Conservation (phyloP, 2,113 vertebrate genomes). For the Antennarius striatus region DNA sequence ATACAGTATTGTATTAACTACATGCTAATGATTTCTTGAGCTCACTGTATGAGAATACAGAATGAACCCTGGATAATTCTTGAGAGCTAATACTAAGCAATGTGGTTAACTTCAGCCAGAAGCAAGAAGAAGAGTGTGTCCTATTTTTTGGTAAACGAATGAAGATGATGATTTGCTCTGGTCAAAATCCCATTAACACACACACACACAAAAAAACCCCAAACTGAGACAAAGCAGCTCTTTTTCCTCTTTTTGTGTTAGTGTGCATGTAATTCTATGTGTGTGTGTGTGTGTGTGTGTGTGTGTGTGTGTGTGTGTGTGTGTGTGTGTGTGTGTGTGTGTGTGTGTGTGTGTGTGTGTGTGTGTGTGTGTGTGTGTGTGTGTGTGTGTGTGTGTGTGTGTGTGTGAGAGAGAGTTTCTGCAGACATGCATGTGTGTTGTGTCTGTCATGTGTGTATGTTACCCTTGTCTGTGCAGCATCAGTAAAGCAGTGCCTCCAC, state of each 20-base stretch:
- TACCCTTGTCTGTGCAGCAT: conserved; percentile 61
- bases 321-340: conserved; percentile 1
- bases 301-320: conserved; percentile 1
- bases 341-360: not conserved
- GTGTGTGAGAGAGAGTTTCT: not conserved
- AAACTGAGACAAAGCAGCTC: conserved; percentile 67
- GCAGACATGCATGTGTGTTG: too few species aligned
- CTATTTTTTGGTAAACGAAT: conserved; percentile 21
- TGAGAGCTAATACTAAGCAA: not conserved
- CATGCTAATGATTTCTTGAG: not conserved
- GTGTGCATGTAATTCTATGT: conserved; percentile 3
- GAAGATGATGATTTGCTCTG: not conserved
- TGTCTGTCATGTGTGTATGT: conserved; percentile 34
- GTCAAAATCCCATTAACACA: conserved; percentile 47
- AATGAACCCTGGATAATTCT: not conserved
- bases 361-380: conserved; percentile 1
- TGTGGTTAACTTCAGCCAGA: conserved; percentile 4
- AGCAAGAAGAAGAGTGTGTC: conserved; percentile 3
- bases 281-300: conserved; percentile 12
- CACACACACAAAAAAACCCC: conserved; percentile 32
- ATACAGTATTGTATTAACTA: not conserved
- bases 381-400: conserved; percentile 1
- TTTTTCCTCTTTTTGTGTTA: conserved; percentile 38
- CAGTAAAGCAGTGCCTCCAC: conserved; percentile 48
- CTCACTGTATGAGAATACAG: not conserved